These are phyloP conservation scores for Apistogramma diplotaenia DNA, from an alignment of 2,113 vertebrate genomes.

Conservation along the genomic window DNA sequence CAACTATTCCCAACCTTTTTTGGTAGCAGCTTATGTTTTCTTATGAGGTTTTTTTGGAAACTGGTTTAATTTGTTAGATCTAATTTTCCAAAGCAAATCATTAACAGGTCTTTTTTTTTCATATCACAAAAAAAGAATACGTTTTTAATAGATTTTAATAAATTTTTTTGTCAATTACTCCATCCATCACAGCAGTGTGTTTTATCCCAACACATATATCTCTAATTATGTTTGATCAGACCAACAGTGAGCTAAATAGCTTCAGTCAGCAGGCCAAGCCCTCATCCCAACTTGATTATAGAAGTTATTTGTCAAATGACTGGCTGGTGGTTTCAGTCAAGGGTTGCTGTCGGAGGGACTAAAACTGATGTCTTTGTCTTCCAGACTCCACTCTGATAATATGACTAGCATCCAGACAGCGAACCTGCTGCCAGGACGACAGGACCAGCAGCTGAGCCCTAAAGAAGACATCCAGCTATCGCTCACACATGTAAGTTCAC, in stretches of 20 bases:
- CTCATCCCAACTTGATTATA: slow-evolving; percentile 13
- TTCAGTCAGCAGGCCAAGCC: not conserved
- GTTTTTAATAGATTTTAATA: not conserved
- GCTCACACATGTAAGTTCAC: slow-evolving; percentile 49
- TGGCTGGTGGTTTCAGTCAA: slow-evolving; percentile 29
- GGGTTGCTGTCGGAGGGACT: slow-evolving; percentile 22
- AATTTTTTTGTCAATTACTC: not conserved
- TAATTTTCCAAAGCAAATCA: not conserved
- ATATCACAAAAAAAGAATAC: not conserved
- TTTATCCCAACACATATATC: not conserved
- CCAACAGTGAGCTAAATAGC: slow-evolving; percentile 1
- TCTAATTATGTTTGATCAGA: not conserved
- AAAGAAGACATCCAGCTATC: slow-evolving; percentile 61
- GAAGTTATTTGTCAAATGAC: slow-evolving; percentile 40
- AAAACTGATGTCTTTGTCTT: slow-evolving; percentile 51
- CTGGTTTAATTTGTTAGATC: too few species aligned
- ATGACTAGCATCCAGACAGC: slow-evolving; percentile 58
- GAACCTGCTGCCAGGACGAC: slow-evolving; percentile 47
- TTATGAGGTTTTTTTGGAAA: not conserved
- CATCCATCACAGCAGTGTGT: not conserved
- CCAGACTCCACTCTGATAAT: slow-evolving; percentile 49
- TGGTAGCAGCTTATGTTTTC: not conserved
- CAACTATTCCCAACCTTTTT: not conserved
- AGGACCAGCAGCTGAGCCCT: slow-evolving; percentile 37
- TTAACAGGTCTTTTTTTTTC: not conserved